phyloP scores from a whole-genome alignment of 2,888 invertebrate species.

The Pristionchus maxplancki region DNA sequence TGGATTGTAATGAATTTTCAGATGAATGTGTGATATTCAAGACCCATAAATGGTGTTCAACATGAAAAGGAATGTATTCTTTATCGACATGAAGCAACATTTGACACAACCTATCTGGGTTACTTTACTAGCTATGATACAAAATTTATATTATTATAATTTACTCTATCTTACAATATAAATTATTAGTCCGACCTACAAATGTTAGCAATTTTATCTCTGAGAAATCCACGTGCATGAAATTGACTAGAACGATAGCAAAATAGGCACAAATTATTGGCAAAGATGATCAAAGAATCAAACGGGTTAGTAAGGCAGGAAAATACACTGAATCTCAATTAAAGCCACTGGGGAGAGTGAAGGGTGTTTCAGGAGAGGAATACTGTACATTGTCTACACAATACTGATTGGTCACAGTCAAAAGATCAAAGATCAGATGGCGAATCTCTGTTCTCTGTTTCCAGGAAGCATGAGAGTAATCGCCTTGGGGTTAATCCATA shows the following conservation, averaged over 20 bases:
- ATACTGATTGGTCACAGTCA: slow-evolving; percentile 4
- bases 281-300: neutral
- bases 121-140: slow-evolving; percentile 23
- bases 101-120: slow-evolving; percentile 4
- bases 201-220: slow-evolving; percentile 18
- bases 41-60: no score
- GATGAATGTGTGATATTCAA: no score
- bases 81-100: neutral
- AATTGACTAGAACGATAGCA: neutral
- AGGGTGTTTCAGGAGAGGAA: neutral
- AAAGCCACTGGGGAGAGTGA: slow-evolving; percentile 1
- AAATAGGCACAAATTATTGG: slow-evolving; percentile 33
- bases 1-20: no score
- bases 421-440: slow-evolving; percentile 57
- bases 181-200: neutral
- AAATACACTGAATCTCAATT: slow-evolving; percentile 17
- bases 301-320: neutral
- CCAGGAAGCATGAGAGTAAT: slow-evolving; percentile 95
- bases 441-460: slow-evolving; percentile 86
- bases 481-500: slow-evolving; percentile 95
- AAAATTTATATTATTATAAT: neutral
- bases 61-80: neutral
- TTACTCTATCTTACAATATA: slow-evolving; percentile 1
- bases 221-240: slow-evolving; percentile 26
- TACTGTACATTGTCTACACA: slow-evolving; percentile 36